A percentile compares a stretch with the other conserved stretches of the same genome.
Conservation (phyloP, 2,888 invertebrate species). For the Rhagophthalmus giganteus region DNA sequence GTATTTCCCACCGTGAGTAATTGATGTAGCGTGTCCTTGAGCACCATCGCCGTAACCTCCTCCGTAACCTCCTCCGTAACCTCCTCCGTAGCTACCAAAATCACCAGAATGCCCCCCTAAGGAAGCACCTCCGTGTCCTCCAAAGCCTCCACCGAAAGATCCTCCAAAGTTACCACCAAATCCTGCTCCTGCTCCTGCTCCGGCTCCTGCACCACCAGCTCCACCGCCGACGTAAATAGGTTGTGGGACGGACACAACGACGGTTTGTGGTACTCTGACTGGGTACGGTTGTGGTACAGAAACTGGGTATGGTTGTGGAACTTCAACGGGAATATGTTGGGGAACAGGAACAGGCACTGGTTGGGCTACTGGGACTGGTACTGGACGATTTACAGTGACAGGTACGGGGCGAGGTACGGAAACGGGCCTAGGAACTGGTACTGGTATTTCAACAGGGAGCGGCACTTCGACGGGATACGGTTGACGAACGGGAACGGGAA, state of each 20-base stretch:
- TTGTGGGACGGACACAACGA: constrained; percentile 54
- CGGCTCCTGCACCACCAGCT: constrained; percentile 43
- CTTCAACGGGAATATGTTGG: constrained; percentile 53
- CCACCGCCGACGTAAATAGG: constrained; percentile 53
- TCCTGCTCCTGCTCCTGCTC: constrained; percentile 27
- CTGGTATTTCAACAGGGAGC: constrained; percentile 56
- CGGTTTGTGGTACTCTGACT: constrained; percentile 60
- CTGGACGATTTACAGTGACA: constrained; percentile 49
- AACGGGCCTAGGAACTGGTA: constrained; percentile 51
- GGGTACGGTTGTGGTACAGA: constrained; percentile 62
- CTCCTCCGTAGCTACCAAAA: constrained; percentile 8
- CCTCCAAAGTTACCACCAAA: constrained; percentile 36
- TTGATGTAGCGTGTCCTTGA: constrained; percentile 9
- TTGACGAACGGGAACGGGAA: constrained; percentile 60
- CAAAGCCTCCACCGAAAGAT: constrained; percentile 21
- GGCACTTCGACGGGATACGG: constrained; percentile 59
- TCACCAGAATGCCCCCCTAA: constrained; percentile 10
- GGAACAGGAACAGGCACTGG: constrained; percentile 57
- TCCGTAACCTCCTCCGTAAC: constrained; percentile 2
- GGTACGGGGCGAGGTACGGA: constrained; percentile 50
- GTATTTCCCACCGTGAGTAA: constrained; percentile 12
- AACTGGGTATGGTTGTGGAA: no score
- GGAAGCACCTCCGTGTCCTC: constrained; percentile 32
- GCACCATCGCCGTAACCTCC: constrained; percentile 27
- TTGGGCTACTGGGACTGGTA: constrained; percentile 56